Base-by-base conservation (phyloP, 2,888 invertebrate genomes). In the Gasteruption jaculator region DNA sequence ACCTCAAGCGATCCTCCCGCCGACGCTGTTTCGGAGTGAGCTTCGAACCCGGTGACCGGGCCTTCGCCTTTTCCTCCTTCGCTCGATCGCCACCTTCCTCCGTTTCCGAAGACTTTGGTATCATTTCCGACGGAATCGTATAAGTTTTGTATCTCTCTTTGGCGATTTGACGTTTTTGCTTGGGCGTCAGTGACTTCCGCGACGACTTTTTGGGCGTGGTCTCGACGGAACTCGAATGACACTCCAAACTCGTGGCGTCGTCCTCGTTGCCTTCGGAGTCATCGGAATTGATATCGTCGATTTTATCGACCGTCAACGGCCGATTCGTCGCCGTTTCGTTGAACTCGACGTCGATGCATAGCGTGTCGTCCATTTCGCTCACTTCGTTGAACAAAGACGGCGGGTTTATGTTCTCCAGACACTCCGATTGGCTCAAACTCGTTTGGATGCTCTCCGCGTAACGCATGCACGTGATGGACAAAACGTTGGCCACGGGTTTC, bases 141-240 rank as follows among this genome's bases (percentile, higher is more conserved):
- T 90, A 91, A 0, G 90, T 91, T 63, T 83, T 85, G 63, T 83
- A 89, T 45, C 91, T 79, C 56, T 91, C 88, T 61, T 86, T 86
- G 2, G 83, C 80, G 24, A 83, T 68, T 52, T 80, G 81, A 26
- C 90, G 74, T 58, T 83, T 83, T 61, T 89, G 87, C 66, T 86
- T 89, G 0, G 88, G 86, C 0, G 87, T 89, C 43, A 86, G 60
- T 43, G 71, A 61, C 53, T 73, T 73, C 38, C 73, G 68, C 3
- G 48, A 38, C 19, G 75, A 75, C 56, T 78, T 82, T 52, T 82
- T 84, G 0, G 87, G 86, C 0, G 87, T 86, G 0, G 85, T 83
- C 56, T 88, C 88, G 0, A 82, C 80, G 34, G 86, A 87, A 38
- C 68, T 71, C 59, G 83, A 85, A 2, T 54, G 58, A 15, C 70